Percentiles rank a stretch among this genome's conserved stretches.
These are phyloP conservation scores for Phyllotreta striolata DNA, from an alignment of 2,888 invertebrate species.

Conservation along the genomic window DNA sequence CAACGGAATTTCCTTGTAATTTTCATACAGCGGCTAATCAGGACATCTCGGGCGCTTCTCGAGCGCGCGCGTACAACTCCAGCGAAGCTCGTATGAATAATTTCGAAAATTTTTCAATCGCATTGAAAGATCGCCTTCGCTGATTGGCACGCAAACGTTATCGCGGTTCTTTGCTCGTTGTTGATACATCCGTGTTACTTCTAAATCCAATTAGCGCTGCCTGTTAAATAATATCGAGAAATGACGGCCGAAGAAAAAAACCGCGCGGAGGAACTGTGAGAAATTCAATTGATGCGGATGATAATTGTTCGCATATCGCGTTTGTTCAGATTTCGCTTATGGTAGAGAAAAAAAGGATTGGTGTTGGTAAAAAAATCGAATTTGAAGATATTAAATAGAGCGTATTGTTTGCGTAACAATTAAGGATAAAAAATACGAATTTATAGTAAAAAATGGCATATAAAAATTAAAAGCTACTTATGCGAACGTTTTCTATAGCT, in stretches of 20 bases:
- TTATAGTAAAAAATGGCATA: too few relatives aligned
- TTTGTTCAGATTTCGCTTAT: neutral
- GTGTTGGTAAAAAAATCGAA: too few relatives aligned
- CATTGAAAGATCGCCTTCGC: neutral
- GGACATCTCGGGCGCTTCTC: conserved; percentile 1
- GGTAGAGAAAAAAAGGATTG: too few relatives aligned
- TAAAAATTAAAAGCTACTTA: too few relatives aligned
- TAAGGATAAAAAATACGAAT: too few relatives aligned
- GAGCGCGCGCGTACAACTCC: conserved; percentile 1
- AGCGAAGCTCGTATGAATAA: conserved; percentile 2
- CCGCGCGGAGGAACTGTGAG: neutral
- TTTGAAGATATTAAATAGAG: too few relatives aligned
- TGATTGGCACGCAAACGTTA: conserved; percentile 11
- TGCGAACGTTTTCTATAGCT: too few relatives aligned
- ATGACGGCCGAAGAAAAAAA: neutral
- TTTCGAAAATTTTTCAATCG: conserved; percentile 11
- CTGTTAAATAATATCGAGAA: neutral
- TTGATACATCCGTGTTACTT: conserved; percentile 14
- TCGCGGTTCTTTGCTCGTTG: conserved; percentile 1
- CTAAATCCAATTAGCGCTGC: conserved; percentile 10
- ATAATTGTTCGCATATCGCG: neutral
- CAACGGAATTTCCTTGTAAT: conserved; percentile 15
- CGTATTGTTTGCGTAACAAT: too few relatives aligned
- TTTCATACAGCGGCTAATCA: neutral
- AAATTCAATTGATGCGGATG: conserved; percentile 1